Base-by-base conservation (phyloP, 2,797 vertebrate species). In the Emydoidea blandingii region DNA sequence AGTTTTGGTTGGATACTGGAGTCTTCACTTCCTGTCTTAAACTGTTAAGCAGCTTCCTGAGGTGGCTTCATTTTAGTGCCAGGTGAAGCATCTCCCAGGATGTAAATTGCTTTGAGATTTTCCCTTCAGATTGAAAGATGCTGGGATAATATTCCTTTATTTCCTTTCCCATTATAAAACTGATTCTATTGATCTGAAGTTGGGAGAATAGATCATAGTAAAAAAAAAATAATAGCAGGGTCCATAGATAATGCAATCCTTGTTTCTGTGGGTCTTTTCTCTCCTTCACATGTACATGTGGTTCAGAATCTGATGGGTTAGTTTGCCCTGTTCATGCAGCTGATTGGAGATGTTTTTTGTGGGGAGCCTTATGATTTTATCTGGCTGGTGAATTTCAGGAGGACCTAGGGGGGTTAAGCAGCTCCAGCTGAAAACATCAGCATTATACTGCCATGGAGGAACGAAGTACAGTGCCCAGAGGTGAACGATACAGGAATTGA, bases 211-310 rank as follows among this genome's bases (percentile, higher is more conserved):
- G 52, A 81, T 56, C 79, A 18, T 14, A 65, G 85, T 53, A 93
- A 88, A 84, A 85, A 62, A 9, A 18, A 18, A 54, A 88, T n/a
- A 81, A 90, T 0, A 87, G 74, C 87, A 79, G 87, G 34, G 7
- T 53, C 94, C 84, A 44, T 81, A 54, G 85, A 87, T 91, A 89
- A 94, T 91, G 89, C 91, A 85, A 27, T 49, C 44, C 59, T 85
- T 92, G 18, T 14, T 88, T 88, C 68, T 96, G 86, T 94, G 84
- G 12, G 59, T 81, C 87, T 68, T 50, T 90, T 89, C 88, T 80
- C 91, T 94, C 76, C 56, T 87, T 89, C 94, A 95, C 72, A 21
- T 72, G 79, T 91, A n/a, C 15, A 0, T 85, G 7, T 2, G 49
- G 92, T 52, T 93, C 82, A 79, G 49, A 81, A 68, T 19, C 31